These are phyloP conservation scores for Aspiorhynchus laticeps DNA, from an alignment of 2,113 vertebrate species.

Conservation along the genomic window DNA sequence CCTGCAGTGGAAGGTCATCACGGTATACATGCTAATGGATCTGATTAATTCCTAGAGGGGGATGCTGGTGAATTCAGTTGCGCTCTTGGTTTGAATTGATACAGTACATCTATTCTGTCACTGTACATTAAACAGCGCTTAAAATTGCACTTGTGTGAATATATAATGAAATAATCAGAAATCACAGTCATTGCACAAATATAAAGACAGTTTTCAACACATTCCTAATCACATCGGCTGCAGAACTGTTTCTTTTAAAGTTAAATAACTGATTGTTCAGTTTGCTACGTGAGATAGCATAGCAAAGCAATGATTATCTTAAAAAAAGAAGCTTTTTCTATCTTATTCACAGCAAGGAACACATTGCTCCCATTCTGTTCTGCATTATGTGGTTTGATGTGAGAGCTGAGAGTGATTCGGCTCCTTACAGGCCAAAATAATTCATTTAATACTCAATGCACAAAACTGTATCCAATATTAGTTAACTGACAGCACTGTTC, in stretches of 20 bases:
- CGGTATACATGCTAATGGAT: constrained; percentile 2
- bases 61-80: neutral
- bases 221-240: neutral
- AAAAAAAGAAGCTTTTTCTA: neutral
- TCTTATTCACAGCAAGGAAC: constrained; percentile 7
- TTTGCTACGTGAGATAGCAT: neutral
- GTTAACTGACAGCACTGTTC: neutral
- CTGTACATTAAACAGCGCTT: neutral
- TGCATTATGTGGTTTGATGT: neutral
- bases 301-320: neutral
- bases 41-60: neutral
- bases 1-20: constrained; percentile 2
- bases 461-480: constrained; percentile 11
- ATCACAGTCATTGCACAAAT: neutral
- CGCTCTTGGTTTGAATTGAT: neutral
- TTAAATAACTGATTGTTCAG: constrained; percentile 5
- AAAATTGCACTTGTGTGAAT: neutral
- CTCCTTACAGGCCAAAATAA: constrained; percentile 3
- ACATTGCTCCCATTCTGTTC: constrained; percentile 1
- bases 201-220: neutral
- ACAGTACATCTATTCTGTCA: neutral
- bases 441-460: neutral
- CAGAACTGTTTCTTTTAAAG: neutral
- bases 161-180: neutral
- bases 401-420: neutral